Conservation (phyloP, 2,797 vertebrate genomes). For the Threskiornis aethiopicus region DNA sequence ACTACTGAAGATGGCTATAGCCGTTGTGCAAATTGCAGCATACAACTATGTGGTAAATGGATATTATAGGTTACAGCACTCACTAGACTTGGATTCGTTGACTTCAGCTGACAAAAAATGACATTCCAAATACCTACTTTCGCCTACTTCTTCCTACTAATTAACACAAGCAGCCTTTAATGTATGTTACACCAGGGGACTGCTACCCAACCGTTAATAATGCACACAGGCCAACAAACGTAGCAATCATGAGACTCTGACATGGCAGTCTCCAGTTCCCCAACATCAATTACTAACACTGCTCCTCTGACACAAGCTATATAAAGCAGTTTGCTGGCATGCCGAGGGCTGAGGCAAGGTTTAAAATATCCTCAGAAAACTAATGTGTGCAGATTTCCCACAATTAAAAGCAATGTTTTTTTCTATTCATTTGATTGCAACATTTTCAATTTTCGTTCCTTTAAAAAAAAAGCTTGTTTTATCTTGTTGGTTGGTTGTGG, state of each 20-base stretch:
- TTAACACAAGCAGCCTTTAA: background rate
- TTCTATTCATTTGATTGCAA: background rate
- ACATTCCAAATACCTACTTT: background rate
- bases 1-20: background rate
- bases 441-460: background rate
- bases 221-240: background rate
- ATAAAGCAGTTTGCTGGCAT: background rate
- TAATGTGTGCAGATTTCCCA: background rate
- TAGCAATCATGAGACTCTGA: background rate
- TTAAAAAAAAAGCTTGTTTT: background rate
- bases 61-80: slow-evolving; percentile 2
- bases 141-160: background rate
- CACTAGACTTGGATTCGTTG: rapidly evolving
- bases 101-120: background rate
- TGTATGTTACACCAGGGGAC: background rate
- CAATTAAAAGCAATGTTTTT: background rate
- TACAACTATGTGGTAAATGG: background rate
- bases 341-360: background rate
- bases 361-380: slow-evolving; percentile 8
- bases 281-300: background rate
- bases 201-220: background rate
- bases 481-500: background rate
- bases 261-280: background rate
- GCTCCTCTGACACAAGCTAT: background rate
- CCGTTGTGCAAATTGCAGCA: background rate